Base-by-base conservation (phyloP, 2,888 invertebrate genomes). In the Cheilosia urbana region DNA sequence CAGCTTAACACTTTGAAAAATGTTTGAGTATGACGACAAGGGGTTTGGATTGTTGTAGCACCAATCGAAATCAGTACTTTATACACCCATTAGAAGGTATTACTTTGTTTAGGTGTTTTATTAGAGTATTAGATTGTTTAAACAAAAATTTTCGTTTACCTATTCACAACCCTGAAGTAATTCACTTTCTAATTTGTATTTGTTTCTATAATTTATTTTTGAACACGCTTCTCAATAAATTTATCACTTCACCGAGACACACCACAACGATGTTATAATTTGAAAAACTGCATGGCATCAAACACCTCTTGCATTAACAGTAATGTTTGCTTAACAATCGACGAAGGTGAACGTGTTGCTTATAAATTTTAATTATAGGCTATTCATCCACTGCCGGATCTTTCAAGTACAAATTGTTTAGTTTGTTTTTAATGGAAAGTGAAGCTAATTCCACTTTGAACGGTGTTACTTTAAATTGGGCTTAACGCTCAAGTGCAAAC, bases 341-440 rank as follows among this genome's bases (percentile, higher is more conserved):
- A 42, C 34, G 51, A 76, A 76, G 58, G 76, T 60, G 24, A 68
- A 45, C 21, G 4, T 40, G 21, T 24, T 76, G 40, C n/a, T 6
- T 11, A 11, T 49, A 21, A 11, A 13, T 30, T 30, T 9, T 30
- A 30, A 9, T 30, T 11, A 19, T 19, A 0, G 3, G 11, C 21
- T 19, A 2, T 21, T 13, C 13, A 6, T 49, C 19, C 0, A 13
- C 21, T 49, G 19, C 21, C 13, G 49, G 17, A 7, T 47, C 7
- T 47, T 47, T 47, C 45, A 17, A 47, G n/a, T 17, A 17, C 2
- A n/a, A 47, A 17, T 47, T n/a, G 2, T 2, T 3, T 47, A 2
- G 9, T 6, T 47, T 47, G 11, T 1, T 3, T 11, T 3, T 3
- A 34, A 37, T 4, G 37, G 2, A 37, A 11, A 11, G 2, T 11